These are phyloP conservation scores for Nothobranchius kuhntae DNA, from an alignment of 2,113 vertebrate species.

Conservation along the genomic window DNA sequence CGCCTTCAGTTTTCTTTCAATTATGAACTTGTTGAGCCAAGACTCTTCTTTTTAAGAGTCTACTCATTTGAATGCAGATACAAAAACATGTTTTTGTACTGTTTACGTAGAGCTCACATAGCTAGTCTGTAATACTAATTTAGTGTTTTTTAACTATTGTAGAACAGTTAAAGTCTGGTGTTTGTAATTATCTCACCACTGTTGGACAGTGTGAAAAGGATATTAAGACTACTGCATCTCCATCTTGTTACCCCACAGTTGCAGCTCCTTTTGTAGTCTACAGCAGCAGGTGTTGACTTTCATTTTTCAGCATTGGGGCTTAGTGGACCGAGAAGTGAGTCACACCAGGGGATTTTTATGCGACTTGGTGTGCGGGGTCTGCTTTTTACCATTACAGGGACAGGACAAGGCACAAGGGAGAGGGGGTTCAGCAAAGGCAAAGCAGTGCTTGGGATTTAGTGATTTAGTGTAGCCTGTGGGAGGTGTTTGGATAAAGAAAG, in stretches of 20 bases:
- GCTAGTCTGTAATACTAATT: background rate
- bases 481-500: constrained; percentile 16
- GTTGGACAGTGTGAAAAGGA: background rate
- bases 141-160: background rate
- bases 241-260: background rate
- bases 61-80: background rate
- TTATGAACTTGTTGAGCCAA: constrained; percentile 37
- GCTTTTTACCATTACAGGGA: constrained; percentile 20
- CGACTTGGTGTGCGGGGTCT: constrained; percentile 8
- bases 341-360: constrained; percentile 40
- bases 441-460: background rate
- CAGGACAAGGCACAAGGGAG: constrained; percentile 14
- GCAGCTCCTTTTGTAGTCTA: background rate
- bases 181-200: background rate
- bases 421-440: constrained; percentile 20
- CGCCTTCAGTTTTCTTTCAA: constrained; percentile 33
- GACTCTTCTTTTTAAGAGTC: constrained; percentile 8
- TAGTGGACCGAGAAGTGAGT: constrained; percentile 14
- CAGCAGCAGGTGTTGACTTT: constrained; percentile 9
- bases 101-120: constrained; percentile 7
- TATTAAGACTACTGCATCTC: background rate
- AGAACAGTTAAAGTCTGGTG: background rate
- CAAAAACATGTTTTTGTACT: background rate
- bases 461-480: no score
- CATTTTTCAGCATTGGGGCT: constrained; percentile 7